Conservation (phyloP, 2,113 vertebrate genomes). For the Elachura formosa region DNA sequence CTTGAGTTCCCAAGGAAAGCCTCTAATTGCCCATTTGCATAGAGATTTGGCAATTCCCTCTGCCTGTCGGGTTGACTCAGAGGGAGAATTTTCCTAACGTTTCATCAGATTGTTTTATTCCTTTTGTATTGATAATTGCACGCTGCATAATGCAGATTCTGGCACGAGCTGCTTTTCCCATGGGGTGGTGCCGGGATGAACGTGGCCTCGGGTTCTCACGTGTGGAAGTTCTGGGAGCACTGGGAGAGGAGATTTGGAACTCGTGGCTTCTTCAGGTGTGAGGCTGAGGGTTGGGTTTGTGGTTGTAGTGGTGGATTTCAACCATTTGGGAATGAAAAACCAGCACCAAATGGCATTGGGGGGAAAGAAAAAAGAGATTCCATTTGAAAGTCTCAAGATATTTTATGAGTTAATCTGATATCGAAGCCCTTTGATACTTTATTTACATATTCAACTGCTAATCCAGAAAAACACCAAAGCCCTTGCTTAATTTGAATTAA, state of each 20-base stretch:
- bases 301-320: neutral
- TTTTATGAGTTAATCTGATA: constrained; percentile 25
- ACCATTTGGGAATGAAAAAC: neutral
- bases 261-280: neutral
- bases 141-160: neutral
- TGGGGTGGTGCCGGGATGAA: neutral
- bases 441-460: constrained; percentile 31
- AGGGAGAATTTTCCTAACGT: constrained; percentile 19
- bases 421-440: neutral
- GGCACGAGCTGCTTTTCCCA: neutral
- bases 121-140: constrained; percentile 21
- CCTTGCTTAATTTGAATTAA: constrained; percentile 11
- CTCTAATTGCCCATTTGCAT: constrained; percentile 46
- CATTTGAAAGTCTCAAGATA: neutral
- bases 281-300: neutral
- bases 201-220: neutral
- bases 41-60: constrained; percentile 28
- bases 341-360: neutral
- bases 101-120: constrained; percentile 34
- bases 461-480: constrained; percentile 33
- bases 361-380: neutral
- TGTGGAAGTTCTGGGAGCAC: neutral
- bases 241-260: neutral
- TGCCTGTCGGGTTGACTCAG: neutral
- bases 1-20: constrained; percentile 32